Evolutionary conservation across 2,888 invertebrate genomes (phyloP).

Genomic region (Heliconius sara): DNA sequence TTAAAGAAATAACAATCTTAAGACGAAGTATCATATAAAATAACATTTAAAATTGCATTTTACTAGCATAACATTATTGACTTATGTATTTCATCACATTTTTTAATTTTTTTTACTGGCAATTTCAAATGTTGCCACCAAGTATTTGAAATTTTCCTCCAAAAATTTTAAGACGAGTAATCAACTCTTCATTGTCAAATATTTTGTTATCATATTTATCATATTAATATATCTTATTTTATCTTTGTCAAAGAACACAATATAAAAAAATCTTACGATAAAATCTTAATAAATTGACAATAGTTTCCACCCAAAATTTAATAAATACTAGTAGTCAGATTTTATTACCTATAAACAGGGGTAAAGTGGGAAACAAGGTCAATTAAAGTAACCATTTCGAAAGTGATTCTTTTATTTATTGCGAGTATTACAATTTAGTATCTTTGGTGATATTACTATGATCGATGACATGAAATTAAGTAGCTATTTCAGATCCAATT

Average conservation of each 20-base stretch:
- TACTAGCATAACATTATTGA: background rate
- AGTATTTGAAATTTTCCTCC: background rate
- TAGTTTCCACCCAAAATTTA: too few relatives aligned
- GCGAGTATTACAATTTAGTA: constrained; percentile 78
- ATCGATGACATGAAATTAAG: constrained; percentile 55
- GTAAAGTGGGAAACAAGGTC: constrained; percentile 20
- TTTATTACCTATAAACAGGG: background rate
- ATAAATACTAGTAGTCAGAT: background rate
- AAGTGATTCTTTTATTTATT: constrained; percentile 74
- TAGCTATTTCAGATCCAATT: constrained; percentile 59
- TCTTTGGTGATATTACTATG: constrained; percentile 78
- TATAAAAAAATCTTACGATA: too few relatives aligned
- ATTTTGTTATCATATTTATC: background rate
- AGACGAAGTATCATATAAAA: background rate
- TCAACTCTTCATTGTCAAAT: too few relatives aligned
- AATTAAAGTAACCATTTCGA: constrained; percentile 61
- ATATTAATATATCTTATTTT: background rate
- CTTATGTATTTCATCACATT: background rate
- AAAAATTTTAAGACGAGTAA: background rate
- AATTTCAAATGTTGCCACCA: background rate
- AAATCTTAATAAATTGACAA: too few relatives aligned
- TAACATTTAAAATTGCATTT: background rate
- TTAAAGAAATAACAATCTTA: background rate
- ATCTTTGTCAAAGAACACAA: background rate
- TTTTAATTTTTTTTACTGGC: background rate